A percentile compares a stretch with the other conserved stretches of the same genome.
Conservation (phyloP, 2,113 vertebrate genomes). For the Alosa alosa region DNA sequence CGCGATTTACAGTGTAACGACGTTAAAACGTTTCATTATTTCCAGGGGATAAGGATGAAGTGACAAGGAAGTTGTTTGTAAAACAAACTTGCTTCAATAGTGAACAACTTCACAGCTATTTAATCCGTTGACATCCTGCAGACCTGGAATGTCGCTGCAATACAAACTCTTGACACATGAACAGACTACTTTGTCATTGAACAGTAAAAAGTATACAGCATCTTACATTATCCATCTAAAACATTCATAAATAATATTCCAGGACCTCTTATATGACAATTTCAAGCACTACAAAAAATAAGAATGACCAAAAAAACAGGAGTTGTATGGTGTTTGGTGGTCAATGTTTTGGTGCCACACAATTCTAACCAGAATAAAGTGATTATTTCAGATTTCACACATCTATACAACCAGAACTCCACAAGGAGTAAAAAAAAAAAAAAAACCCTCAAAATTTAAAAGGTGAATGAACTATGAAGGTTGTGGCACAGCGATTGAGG, state of each 20-base stretch:
- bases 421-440: background rate
- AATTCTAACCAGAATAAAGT: background rate
- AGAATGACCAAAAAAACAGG: background rate
- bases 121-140: background rate
- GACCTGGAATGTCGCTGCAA: background rate
- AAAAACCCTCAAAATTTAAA: background rate
- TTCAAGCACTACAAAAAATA: conserved; percentile 2
- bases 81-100: background rate
- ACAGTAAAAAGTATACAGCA: conserved; percentile 14
- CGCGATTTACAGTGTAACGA: conserved; percentile 1
- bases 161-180: background rate
- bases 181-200: conserved; percentile 12
- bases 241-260: conserved; percentile 13
- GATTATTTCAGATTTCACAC: background rate
- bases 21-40: conserved; percentile 1
- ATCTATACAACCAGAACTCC: background rate
- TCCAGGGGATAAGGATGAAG: background rate
- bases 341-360: background rate
- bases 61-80: background rate
- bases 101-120: background rate
- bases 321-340: background rate
- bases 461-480: background rate
- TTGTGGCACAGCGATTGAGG: background rate
- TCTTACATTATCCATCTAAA: conserved; percentile 13
- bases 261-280: conserved; percentile 11